Conservation (phyloP, 2,113 vertebrate species). For the Callorhinus ursinus region DNA sequence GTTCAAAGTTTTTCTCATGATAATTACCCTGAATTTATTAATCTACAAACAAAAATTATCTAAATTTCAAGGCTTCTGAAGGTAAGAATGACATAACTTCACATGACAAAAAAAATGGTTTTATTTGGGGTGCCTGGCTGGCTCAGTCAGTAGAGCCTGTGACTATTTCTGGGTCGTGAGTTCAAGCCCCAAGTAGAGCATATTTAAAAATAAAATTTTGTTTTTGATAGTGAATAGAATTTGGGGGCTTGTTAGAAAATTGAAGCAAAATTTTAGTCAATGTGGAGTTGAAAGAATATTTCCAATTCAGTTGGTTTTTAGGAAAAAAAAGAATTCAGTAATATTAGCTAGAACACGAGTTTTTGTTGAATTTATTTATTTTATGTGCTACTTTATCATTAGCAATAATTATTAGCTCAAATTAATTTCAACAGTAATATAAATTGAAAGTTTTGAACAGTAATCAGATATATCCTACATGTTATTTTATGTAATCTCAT, state of each 20-base stretch:
- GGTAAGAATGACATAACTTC: not conserved
- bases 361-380: conserved; percentile 31
- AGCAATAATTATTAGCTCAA: not conserved
- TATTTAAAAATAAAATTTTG: not conserved
- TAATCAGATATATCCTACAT: not conserved
- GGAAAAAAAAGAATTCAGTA: not conserved
- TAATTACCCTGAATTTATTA: not conserved
- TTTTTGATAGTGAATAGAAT: not conserved
- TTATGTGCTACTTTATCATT: conserved; percentile 18
- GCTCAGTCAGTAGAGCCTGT: not conserved
- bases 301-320: not conserved
- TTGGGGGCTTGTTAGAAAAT: not conserved
- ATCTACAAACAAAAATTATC: not conserved
- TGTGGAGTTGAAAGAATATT: not conserved
- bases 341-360: not conserved
- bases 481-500: not conserved
- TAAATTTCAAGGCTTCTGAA: not conserved
- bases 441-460: not conserved
- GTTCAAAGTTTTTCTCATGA: not conserved
- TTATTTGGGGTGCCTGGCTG: not conserved
- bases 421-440: conserved; percentile 40
- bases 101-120: not conserved
- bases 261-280: conserved; percentile 33
- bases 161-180: not conserved
- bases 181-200: not conserved